phyloP scores from a whole-genome alignment of 2,888 invertebrate genomes.

The Barypeithes pellucidus region DNA sequence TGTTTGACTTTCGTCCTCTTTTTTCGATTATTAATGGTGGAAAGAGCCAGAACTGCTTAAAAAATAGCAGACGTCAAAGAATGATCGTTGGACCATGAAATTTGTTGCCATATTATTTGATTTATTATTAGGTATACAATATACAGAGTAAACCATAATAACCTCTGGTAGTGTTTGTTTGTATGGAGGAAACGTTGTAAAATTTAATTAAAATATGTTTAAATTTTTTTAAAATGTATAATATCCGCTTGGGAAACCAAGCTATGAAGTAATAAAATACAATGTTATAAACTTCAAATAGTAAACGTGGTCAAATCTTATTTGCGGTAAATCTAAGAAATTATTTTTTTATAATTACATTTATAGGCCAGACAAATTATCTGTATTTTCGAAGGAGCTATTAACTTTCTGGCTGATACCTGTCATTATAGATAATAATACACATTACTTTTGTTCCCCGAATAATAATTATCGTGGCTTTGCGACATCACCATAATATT shows the following conservation, averaged over 20 bases:
- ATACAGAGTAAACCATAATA: background rate
- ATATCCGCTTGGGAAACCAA: too few relatives aligned
- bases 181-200: too few relatives aligned
- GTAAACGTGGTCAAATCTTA: background rate
- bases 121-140: constrained; percentile 13
- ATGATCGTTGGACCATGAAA: constrained; percentile 59
- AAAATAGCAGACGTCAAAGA: constrained; percentile 58
- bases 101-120: constrained; percentile 52
- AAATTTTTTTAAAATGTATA: too few relatives aligned
- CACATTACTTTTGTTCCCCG: constrained; percentile 36
- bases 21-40: constrained; percentile 59
- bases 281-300: background rate
- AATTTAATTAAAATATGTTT: too few relatives aligned
- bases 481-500: constrained; percentile 31
- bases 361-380: constrained; percentile 20
- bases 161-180: too few relatives aligned
- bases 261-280: background rate
- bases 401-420: constrained; percentile 50
- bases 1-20: constrained; percentile 53
- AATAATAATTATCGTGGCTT: constrained; percentile 35
- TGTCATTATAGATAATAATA: constrained; percentile 46
- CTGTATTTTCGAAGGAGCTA: constrained; percentile 37
- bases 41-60: constrained; percentile 49
- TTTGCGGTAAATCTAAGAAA: background rate
- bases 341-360: constrained; percentile 7